Base-by-base conservation (phyloP, 2,113 vertebrate genomes). In the Cavia porcellus region DNA sequence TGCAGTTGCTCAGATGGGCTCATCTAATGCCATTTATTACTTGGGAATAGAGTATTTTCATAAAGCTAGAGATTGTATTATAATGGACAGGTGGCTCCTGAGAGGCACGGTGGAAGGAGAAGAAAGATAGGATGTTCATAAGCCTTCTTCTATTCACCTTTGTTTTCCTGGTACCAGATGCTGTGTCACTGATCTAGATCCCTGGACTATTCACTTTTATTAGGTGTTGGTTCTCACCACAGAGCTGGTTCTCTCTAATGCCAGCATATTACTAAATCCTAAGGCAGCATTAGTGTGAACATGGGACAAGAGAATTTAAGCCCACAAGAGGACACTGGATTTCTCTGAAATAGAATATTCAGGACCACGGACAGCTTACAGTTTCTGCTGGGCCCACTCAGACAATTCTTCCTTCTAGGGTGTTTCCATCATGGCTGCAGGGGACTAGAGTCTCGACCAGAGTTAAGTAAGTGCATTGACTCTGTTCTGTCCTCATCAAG, bases 1-100 rank as follows among this genome's bases (percentile, higher is more conserved):
- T 97, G 97, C 3, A 0, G 92, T 96, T 95, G 32, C 95, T 97
- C 97, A 97, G 96, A 96, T 96, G 57, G 96, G 72, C 97, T 96
- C 94, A 75, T 93, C 94, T 98, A 98, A 98, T 98, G 98, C 97
- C 94, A 95, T 98, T 99, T 99, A 99, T 99, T 98, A 98, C 96
- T 97, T 97, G 96, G 98, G 98, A 97, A 96, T 81, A 97, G 97
- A 77, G 92, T 97, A 97, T 98, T 98, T 96, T 95, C 98, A 77
- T 96, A 97, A 98, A 98, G 97, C 97, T 47, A 85, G 84, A 92
- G 98, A 97, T 98, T 98, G 98, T 97, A 98, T 98, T 98, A 96
- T 97, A 95, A 96, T 59, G 80, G 96, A 72, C 90, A 96, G 97
- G 82, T 95, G 86, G 47, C 95, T 98, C 64, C 88, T 47, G 55